Evolutionary conservation across 2,797 vertebrate genomes (phyloP).

Genomic region (Ctenochaetus hawaiiensis): DNA sequence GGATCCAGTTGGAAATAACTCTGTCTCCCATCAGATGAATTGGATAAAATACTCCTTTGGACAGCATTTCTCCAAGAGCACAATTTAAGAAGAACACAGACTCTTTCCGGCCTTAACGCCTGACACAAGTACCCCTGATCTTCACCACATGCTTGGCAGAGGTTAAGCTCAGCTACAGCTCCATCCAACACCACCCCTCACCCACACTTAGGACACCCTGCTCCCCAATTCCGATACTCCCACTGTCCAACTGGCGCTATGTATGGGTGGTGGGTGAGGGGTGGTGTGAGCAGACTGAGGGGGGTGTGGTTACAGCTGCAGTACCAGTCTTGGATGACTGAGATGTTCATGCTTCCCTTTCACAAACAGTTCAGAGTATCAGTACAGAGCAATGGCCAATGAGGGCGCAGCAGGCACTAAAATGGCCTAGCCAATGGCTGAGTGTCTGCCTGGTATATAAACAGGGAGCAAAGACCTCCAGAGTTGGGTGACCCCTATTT

Average conservation of each 20-base stretch:
- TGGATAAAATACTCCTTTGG: neutral
- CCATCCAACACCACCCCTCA: conserved; percentile 2
- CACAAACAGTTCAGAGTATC: conserved; percentile 79
- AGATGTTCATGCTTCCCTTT: conserved; percentile 80
- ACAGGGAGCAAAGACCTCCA: conserved; percentile 42
- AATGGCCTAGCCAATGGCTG: conserved; percentile 80
- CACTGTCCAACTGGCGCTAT: conserved; percentile 71
- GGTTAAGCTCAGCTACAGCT: conserved; percentile 66
- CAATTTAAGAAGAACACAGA: conserved; percentile 28
- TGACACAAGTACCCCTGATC: conserved; percentile 53
- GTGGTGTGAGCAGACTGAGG: conserved; percentile 19
- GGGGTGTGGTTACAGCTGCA: conserved; percentile 73
- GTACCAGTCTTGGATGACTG: conserved; percentile 75
- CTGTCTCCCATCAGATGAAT: neutral
- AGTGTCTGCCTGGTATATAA: conserved; percentile 83
- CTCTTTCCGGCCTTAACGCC: conserved; percentile 54
- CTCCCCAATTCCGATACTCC: conserved; percentile 23
- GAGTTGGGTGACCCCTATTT: conserved; percentile 88
- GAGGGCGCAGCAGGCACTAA: conserved; percentile 75
- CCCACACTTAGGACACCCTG: conserved; percentile 25
- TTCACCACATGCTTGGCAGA: conserved; percentile 61
- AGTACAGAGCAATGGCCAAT: conserved; percentile 78
- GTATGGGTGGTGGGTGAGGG: conserved; percentile 72
- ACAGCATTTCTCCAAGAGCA: conserved; percentile 5
- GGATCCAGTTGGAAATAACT: neutral